Percentiles rank a stretch among this genome's conserved stretches.
These are phyloP conservation scores for Nannobrachium achirus DNA, from an alignment of 2,113 vertebrate species.

Conservation along the genomic window DNA sequence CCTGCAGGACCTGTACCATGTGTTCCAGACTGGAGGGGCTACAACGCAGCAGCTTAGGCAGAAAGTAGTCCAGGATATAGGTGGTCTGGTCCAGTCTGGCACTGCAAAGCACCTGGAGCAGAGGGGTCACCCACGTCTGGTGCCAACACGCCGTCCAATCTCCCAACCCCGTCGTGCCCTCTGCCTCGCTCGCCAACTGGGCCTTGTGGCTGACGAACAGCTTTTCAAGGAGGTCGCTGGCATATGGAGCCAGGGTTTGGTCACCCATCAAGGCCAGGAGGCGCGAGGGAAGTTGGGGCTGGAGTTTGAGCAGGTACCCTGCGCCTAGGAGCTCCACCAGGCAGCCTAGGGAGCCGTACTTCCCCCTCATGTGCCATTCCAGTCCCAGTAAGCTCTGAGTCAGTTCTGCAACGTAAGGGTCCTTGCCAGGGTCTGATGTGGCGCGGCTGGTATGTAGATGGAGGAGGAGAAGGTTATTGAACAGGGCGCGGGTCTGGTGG, in stretches of 20 bases:
- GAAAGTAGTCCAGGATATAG: slow-evolving; percentile 92
- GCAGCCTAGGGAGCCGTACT: slow-evolving; percentile 87
- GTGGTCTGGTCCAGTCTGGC: slow-evolving; percentile 87
- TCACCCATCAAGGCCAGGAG: slow-evolving; percentile 90
- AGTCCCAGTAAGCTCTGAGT: slow-evolving; percentile 82
- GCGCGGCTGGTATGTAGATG: slow-evolving; percentile 73
- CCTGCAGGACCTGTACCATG: slow-evolving; percentile 89
- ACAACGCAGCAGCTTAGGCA: slow-evolving; percentile 90
- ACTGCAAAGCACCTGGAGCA: slow-evolving; percentile 87
- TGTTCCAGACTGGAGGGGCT: slow-evolving; percentile 88
- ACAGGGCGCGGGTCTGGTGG: slow-evolving; percentile 90
- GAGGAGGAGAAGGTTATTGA: slow-evolving; percentile 88
- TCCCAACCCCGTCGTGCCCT: slow-evolving; percentile 1
- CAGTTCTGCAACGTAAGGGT: slow-evolving; percentile 83
- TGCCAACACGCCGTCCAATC: slow-evolving; percentile 88
- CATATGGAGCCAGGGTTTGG: slow-evolving; percentile 90
- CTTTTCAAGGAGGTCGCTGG: slow-evolving; percentile 91
- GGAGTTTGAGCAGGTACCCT: slow-evolving; percentile 80
- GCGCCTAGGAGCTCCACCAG: slow-evolving; percentile 89
- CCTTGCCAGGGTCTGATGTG: slow-evolving; percentile 44
- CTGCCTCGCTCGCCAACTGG: slow-evolving; percentile 70
- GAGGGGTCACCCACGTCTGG: slow-evolving; percentile 88
- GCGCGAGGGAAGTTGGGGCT: slow-evolving; percentile 82
- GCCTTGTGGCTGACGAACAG: slow-evolving; percentile 91
- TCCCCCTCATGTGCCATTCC: slow-evolving; percentile 96